phyloP scores from a whole-genome alignment of 2,888 invertebrate genomes.

The Gandaritis pyraliata region DNA sequence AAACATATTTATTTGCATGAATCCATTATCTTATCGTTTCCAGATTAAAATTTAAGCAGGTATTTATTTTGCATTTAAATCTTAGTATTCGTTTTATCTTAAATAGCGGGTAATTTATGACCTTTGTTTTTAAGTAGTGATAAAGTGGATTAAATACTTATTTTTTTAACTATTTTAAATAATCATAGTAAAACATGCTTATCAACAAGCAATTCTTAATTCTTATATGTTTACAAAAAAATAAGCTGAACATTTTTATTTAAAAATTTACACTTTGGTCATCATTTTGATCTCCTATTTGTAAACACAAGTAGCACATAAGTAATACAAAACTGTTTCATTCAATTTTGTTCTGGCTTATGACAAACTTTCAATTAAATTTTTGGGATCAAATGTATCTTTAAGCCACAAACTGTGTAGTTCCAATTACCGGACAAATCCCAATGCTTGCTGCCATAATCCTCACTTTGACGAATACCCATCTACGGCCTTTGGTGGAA shows the following conservation, averaged over 20 bases:
- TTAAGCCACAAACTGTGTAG: constrained; percentile 10
- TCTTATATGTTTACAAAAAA: too few species aligned
- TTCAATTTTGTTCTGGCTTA: constrained; percentile 1
- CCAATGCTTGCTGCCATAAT: constrained; percentile 12
- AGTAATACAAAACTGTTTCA: too few species aligned
- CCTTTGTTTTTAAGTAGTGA: constrained; percentile 2
- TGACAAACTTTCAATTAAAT: constrained; percentile 3
- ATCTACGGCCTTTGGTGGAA: background rate
- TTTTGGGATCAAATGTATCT: background rate
- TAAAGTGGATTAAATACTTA: constrained; percentile 1
- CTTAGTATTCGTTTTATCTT: constrained; percentile 15
- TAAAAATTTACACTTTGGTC: too few species aligned
- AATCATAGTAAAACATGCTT: too few species aligned
- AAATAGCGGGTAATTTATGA: constrained; percentile 11
- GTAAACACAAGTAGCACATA: too few species aligned
- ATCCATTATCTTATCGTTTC: background rate
- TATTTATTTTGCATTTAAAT: background rate
- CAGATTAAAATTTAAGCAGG: background rate
- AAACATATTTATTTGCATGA: background rate
- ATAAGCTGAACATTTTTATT: too few species aligned
- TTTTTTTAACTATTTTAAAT: too few species aligned
- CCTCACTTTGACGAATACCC: constrained; percentile 14
- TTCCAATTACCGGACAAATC: constrained; percentile 12
- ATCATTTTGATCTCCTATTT: background rate
- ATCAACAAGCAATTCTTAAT: too few species aligned